phyloP scores from a whole-genome alignment of 2,113 vertebrate genomes.

The Phalacrocorax pelagicus region DNA sequence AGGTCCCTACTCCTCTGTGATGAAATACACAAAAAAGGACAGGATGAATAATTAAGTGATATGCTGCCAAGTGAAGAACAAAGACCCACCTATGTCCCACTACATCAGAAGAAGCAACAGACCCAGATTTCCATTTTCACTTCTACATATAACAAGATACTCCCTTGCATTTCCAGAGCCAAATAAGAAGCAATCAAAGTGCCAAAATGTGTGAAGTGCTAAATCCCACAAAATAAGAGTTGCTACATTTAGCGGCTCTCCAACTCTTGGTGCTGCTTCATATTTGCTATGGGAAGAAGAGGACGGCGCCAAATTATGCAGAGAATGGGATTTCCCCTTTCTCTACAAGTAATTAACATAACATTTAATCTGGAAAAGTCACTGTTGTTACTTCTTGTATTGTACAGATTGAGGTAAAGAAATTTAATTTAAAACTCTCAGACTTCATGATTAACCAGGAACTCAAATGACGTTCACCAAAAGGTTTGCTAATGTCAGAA shows the following conservation, averaged over 20 bases:
- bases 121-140: neutral
- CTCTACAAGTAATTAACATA: neutral
- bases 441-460: neutral
- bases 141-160: neutral
- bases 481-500: neutral
- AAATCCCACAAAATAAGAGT: neutral
- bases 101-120: neutral
- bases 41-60: neutral
- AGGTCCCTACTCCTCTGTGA: neutral
- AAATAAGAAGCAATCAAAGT: neutral
- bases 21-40: neutral
- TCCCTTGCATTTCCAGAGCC: neutral
- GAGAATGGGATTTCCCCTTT: neutral
- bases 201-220: neutral
- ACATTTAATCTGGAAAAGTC: neutral
- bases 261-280: neutral
- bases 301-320: neutral
- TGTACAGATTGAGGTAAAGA: rapidly evolving
- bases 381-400: neutral
- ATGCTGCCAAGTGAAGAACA: neutral
- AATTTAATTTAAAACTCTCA: neutral
- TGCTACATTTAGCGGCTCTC: neutral
- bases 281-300: neutral
- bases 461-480: neutral
- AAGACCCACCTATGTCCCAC: neutral